Percentiles rank a stretch among this genome's conserved stretches.
Conservation (phyloP, 2,888 invertebrate genomes). For the Plagiodera versicolora region DNA sequence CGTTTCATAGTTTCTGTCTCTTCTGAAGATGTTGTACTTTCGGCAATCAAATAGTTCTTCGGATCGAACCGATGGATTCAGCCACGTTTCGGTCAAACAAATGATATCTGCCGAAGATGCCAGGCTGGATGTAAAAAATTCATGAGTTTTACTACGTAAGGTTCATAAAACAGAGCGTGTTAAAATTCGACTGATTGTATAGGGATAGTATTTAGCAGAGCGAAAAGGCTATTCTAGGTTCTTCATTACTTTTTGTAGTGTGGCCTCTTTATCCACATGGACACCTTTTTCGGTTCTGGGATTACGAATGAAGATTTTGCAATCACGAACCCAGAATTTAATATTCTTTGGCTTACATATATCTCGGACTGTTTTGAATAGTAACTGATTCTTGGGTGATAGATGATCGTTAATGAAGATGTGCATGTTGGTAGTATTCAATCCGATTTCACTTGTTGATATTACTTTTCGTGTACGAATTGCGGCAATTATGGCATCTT, state of each 20-base stretch:
- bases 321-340: constrained; percentile 1
- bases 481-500: constrained; percentile 6
- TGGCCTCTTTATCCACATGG: neutral
- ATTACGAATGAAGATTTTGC: constrained; percentile 11
- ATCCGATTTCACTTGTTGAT: constrained; percentile 1
- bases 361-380: constrained; percentile 2
- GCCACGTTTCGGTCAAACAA: neutral
- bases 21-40: neutral
- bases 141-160: neutral
- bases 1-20: neutral
- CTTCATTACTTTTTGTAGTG: neutral
- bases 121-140: neutral
- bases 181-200: neutral
- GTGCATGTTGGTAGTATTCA: neutral
- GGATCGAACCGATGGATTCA: neutral
- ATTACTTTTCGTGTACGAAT: constrained; percentile 6
- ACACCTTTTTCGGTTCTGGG: no score
- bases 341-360: neutral
- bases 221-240: neutral
- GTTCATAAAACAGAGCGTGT: neutral
- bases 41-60: neutral
- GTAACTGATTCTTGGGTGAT: constrained; percentile 1
- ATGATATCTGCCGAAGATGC: neutral
- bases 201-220: neutral
- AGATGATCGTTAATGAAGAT: constrained; percentile 11